phyloP scores from a whole-genome alignment of 2,888 invertebrate species.

The Drosophila helvetica region DNA sequence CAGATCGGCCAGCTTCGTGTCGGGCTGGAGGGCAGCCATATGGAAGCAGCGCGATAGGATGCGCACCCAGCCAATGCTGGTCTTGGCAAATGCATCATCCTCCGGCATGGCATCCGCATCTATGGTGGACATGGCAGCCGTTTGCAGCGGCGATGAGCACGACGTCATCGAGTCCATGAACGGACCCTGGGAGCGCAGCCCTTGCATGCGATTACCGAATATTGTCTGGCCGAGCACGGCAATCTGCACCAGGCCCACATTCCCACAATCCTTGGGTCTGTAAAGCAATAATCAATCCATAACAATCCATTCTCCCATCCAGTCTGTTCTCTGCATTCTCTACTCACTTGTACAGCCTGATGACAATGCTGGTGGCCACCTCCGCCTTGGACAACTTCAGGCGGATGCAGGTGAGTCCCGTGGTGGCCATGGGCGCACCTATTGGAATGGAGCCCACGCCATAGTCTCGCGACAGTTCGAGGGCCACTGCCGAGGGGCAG shows the following conservation, averaged over 20 bases:
- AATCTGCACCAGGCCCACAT: slow-evolving; percentile 94
- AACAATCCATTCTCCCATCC: no score
- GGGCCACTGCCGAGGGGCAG: slow-evolving; percentile 94
- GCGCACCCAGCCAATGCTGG: slow-evolving; percentile 92
- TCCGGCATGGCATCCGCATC: slow-evolving; percentile 70
- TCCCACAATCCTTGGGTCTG: slow-evolving; percentile 94
- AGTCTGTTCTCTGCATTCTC: background rate
- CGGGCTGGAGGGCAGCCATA: slow-evolving; percentile 81
- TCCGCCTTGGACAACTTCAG: slow-evolving; percentile 92
- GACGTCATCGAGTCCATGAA: slow-evolving; percentile 55
- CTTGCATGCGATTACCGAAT: slow-evolving; percentile 85
- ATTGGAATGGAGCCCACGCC: slow-evolving; percentile 91
- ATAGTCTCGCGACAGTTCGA: slow-evolving; percentile 93
- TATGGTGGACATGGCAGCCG: slow-evolving; percentile 32
- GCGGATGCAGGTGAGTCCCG: slow-evolving; percentile 94
- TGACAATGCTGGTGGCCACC: slow-evolving; percentile 92
- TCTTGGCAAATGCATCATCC: slow-evolving; percentile 83
- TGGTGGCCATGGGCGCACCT: slow-evolving; percentile 93
- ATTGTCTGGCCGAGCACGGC: slow-evolving; percentile 93
- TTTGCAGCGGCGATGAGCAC: slow-evolving; percentile 52
- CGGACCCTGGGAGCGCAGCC: slow-evolving; percentile 50
- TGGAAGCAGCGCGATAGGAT: slow-evolving; percentile 92
- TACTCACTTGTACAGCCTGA: slow-evolving; percentile 84
- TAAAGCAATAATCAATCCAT: slow-evolving; percentile 3
- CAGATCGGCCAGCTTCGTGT: slow-evolving; percentile 84